Conservation (phyloP, 1,140 invertebrate genomes). For the Drosophila micromelanica region DNA sequence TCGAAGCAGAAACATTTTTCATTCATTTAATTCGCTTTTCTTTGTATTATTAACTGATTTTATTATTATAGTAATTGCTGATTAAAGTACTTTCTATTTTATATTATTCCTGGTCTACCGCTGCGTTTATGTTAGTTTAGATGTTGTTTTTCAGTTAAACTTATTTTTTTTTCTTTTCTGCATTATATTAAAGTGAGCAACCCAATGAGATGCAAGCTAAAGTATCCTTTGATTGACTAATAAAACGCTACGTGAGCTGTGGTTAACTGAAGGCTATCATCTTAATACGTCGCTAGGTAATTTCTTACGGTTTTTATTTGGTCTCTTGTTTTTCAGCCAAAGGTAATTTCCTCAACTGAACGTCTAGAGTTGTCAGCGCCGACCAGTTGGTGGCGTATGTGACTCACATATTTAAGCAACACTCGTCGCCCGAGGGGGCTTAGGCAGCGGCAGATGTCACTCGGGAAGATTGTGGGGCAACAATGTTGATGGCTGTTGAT, state of each 20-base stretch:
- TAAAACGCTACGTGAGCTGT: slow-evolving; percentile 77
- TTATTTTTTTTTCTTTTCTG: not conserved
- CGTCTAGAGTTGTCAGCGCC: slow-evolving; percentile 2
- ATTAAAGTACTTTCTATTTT: too few relatives aligned
- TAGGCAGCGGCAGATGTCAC: slow-evolving; percentile 64
- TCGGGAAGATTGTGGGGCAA: slow-evolving; percentile 26
- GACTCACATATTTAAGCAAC: slow-evolving; percentile 76
- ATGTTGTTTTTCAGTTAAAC: too few relatives aligned
- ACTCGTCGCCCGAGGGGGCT: slow-evolving; percentile 44
- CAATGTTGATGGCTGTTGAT: slow-evolving; percentile 67
- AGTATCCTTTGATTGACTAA: slow-evolving; percentile 80
- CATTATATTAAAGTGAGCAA: not conserved
- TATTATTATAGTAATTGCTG: too few relatives aligned
- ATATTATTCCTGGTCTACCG: too few relatives aligned
- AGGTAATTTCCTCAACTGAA: slow-evolving; percentile 59
- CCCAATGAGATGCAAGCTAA: slow-evolving; percentile 64
- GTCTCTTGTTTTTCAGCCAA: slow-evolving; percentile 48
- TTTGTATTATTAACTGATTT: too few relatives aligned
- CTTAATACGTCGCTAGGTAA: slow-evolving; percentile 69
- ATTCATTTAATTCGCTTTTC: too few relatives aligned
- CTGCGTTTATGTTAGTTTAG: too few relatives aligned
- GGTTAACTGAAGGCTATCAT: slow-evolving; percentile 52
- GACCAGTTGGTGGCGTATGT: slow-evolving; percentile 58
- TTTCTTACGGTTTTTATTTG: slow-evolving; percentile 42
- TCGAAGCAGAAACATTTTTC: too few relatives aligned